These are phyloP conservation scores for Alentia gelatinosa DNA, from an alignment of 2,888 invertebrate species.

Conservation along the genomic window DNA sequence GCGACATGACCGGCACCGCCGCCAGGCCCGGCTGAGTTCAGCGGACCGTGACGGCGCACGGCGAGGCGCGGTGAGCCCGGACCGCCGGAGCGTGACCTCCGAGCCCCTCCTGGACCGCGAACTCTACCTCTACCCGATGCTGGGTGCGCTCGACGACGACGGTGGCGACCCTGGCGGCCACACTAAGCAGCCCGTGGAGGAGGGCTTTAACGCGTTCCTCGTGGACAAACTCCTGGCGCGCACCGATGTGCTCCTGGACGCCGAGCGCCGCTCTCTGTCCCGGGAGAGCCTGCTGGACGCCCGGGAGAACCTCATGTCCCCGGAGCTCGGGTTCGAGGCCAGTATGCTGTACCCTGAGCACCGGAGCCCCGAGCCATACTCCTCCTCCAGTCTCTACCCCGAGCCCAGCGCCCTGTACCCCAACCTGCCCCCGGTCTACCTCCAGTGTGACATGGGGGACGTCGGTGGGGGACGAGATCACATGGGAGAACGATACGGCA, in stretches of 20 bases:
- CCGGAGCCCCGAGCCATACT: background rate
- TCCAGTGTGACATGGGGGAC: no score
- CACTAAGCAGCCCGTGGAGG: background rate
- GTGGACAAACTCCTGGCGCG: background rate
- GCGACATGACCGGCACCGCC: background rate
- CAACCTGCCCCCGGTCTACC: background rate
- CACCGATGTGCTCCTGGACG: background rate
- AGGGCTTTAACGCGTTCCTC: background rate
- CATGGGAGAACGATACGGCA: background rate
- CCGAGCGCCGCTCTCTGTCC: background rate
- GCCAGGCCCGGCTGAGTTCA: background rate
- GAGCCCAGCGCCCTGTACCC: background rate
- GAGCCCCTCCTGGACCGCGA: background rate
- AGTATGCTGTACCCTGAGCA: background rate
- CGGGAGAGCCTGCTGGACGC: background rate
- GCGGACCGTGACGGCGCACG: background rate
- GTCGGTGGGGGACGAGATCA: no score
- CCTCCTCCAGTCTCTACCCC: background rate
- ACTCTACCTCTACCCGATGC: background rate
- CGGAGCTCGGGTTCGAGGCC: background rate
- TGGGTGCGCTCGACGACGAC: no score
- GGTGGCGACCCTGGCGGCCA: background rate
- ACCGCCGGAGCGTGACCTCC: background rate
- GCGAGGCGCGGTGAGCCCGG: background rate
- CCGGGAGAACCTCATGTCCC: background rate